Evolutionary conservation across 2,888 invertebrate species (phyloP), one percentile per base, ranked within the genome.

Genomic region (Acronicta leporina): DNA sequence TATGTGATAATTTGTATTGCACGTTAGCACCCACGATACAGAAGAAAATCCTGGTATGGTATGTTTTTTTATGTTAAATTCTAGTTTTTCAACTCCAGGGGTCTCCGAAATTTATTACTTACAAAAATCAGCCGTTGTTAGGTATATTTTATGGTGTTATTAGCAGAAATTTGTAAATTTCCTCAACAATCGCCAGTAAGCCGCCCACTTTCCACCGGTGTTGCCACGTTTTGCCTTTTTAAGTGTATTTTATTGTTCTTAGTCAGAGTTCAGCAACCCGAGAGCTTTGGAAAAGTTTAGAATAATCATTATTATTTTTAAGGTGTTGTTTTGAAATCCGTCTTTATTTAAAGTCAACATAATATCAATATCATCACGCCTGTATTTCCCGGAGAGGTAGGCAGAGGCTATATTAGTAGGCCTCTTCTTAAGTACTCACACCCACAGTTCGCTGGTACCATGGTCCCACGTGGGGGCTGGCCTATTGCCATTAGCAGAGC

Each of bases 151-250:
- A 89, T 83, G 73, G 79, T 40, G 81, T 81, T 87, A 84, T 89
- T 88, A 86, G 83, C 84, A 79, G 83, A 87, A 87, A 84, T 86
- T 81, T 82, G 84, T 79, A 81, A 84, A 83, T 85, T 88, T 84
- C 86, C 84, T 77, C 55, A 47, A 53, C 62, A 59, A 58, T 56
- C 63, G 55, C 77, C 77, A 79, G 75, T 74, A 73, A 80, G 68
- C 84, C 91, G 87, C 89, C 91, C 84, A 88, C 88, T 65, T 79
- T 68, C 58, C 63, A 58, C 50, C 9, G 48, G 60, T 66, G 58
- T 69, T 67, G 69, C 61, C 78, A 63, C 50, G 79, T 64, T 77
- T 80, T 65, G 59, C 84, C 85, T 76, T 85, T 84, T 84, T 64
- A 55, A 84, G 85, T 63, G 46, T 68, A 73, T 86, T 86, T 86